These are phyloP conservation scores for Propithecus perrieri DNA, from an alignment of 2,797 vertebrate genomes.

Conservation along the genomic window DNA sequence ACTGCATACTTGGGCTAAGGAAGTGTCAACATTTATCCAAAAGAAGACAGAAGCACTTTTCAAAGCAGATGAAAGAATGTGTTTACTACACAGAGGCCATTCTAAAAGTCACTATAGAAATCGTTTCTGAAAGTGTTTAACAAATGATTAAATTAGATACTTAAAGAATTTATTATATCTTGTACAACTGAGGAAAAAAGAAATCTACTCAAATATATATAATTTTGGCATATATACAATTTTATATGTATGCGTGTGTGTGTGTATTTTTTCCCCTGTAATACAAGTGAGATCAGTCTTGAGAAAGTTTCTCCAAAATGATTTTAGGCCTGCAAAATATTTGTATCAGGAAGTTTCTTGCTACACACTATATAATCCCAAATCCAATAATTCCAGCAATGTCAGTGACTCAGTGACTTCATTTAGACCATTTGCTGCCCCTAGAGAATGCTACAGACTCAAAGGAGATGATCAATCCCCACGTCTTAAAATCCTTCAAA, in stretches of 20 bases:
- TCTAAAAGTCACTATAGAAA: neutral
- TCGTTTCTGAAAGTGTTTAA: neutral
- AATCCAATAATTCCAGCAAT: neutral
- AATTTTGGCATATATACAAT: neutral
- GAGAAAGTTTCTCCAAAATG: neutral
- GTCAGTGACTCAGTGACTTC: neutral
- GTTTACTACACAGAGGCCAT: neutral
- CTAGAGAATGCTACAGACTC: neutral
- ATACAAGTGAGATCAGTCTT: neutral
- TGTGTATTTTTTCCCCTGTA: too few species aligned
- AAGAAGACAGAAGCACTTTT: neutral
- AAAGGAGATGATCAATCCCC: neutral
- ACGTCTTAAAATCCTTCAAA: neutral
- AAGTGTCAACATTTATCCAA: neutral
- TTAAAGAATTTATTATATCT: neutral
- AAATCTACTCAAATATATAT: neutral
- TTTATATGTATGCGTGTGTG: neutral
- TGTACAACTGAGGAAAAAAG: neutral
- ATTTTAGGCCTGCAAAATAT: neutral
- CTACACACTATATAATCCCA: neutral
- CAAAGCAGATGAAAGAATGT: neutral
- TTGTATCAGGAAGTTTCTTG: neutral
- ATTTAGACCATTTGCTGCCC: neutral
- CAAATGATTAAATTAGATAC: neutral
- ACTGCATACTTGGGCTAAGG: neutral